These are phyloP conservation scores for Elephantulus edwardii DNA, from an alignment of 2,113 vertebrate species.

Conservation along the genomic window DNA sequence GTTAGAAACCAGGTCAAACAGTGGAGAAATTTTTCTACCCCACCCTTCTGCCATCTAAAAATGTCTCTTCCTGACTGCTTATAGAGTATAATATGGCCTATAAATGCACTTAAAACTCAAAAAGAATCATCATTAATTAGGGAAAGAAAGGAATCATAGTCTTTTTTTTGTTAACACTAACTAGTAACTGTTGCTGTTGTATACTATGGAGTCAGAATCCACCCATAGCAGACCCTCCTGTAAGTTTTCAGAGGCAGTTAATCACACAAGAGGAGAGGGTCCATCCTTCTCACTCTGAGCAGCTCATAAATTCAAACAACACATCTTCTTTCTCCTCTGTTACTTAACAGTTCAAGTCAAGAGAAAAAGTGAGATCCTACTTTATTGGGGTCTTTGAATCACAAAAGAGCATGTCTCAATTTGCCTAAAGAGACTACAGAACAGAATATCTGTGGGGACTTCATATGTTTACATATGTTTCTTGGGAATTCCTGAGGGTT, in stretches of 20 bases:
- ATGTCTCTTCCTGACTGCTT: neutral
- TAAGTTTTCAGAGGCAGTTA: no score
- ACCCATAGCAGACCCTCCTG: no score
- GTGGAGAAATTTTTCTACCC: neutral
- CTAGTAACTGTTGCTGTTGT: neutral
- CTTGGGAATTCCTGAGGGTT: slow-evolving; percentile 42
- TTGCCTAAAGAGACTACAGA: neutral
- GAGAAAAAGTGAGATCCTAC: neutral
- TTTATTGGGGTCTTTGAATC: neutral
- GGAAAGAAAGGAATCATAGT: neutral
- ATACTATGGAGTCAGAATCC: no score
- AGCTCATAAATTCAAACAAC: no score
- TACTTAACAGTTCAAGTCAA: neutral
- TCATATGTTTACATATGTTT: slow-evolving; percentile 1
- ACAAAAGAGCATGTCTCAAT: neutral
- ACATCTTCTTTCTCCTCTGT: neutral
- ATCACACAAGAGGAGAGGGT: no score
- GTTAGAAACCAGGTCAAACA: neutral
- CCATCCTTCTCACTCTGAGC: no score
- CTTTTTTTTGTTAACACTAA: neutral
- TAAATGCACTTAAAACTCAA: neutral
- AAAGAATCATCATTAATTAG: neutral
- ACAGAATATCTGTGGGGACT: neutral
- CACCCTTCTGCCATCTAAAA: neutral
- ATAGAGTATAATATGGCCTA: neutral